These are phyloP conservation scores for Parus major DNA, from an alignment of 2,113 vertebrate species.

Conservation along the genomic window DNA sequence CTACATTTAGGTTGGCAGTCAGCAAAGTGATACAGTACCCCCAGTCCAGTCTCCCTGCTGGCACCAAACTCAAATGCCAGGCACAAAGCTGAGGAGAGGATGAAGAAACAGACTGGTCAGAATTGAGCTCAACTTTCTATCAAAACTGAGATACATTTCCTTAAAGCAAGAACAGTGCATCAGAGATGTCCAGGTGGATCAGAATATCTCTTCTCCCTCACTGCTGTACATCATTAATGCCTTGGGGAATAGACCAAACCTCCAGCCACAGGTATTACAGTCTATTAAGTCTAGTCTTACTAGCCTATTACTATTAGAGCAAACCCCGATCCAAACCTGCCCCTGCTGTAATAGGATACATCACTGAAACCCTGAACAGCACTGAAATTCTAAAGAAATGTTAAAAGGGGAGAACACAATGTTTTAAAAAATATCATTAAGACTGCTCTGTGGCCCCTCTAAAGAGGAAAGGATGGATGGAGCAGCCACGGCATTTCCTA, in stretches of 20 bases:
- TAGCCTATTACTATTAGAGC: not conserved
- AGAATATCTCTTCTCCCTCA: not conserved
- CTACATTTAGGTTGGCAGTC: not conserved
- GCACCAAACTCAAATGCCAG: rapidly evolving
- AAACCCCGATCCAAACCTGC: not conserved
- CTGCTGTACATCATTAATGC: not conserved
- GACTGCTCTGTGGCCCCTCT: not conserved
- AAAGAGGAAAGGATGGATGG: not conserved
- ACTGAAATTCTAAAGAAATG: not conserved
- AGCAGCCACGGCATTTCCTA: not conserved
- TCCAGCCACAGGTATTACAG: not conserved
- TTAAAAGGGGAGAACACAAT: not conserved
- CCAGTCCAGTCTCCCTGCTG: not conserved
- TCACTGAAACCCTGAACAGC: not conserved
- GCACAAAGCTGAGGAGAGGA: not conserved
- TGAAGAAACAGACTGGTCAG: not conserved
- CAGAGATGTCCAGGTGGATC: not conserved
- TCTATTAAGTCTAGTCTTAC: no score
- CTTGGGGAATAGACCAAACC: not conserved
- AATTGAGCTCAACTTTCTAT: not conserved
- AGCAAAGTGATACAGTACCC: rapidly evolving
- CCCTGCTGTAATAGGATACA: not conserved
- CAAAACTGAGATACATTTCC: not conserved
- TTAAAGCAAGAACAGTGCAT: not conserved
- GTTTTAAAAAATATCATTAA: not conserved